Evolutionary conservation across 2,113 vertebrate species (phyloP).

Genomic region (Gadus chalcogrammus): DNA sequence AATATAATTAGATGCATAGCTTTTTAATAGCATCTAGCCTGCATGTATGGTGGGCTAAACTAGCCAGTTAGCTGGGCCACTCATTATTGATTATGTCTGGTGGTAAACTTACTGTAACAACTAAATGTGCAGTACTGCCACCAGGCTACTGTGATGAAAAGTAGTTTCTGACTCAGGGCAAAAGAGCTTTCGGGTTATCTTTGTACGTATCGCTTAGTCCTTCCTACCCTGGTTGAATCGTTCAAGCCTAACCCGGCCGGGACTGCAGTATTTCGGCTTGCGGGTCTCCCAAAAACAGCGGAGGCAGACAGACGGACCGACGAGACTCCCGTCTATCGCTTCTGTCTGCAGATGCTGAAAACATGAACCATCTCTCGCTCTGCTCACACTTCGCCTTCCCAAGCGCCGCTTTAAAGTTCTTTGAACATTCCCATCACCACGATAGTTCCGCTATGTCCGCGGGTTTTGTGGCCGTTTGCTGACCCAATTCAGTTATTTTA

Average conservation of each 20-base stretch:
- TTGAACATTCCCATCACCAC: neutral
- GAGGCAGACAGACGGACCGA: conserved; percentile 32
- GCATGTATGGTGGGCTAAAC: conserved; percentile 34
- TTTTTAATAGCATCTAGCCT: conserved; percentile 1
- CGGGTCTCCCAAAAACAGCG: conserved; percentile 41
- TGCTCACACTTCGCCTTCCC: conserved; percentile 36
- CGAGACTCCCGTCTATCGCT: conserved; percentile 50
- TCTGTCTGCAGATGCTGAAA: conserved; percentile 54
- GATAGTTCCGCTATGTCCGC: neutral
- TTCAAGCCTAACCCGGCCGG: conserved; percentile 34
- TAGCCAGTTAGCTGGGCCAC: conserved; percentile 58
- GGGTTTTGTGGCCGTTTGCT: conserved; percentile 29
- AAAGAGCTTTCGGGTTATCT: conserved; percentile 20
- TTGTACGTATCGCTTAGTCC: conserved; percentile 16
- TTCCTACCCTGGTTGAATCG: conserved; percentile 27
- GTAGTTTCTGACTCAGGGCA: conserved; percentile 42
- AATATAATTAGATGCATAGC: too few species aligned
- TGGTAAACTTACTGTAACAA: conserved; percentile 67
- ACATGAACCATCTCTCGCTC: conserved; percentile 49
- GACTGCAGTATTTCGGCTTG: conserved; percentile 26
- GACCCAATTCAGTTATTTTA: conserved; percentile 67
- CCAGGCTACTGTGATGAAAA: conserved; percentile 33
- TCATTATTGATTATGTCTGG: conserved; percentile 47
- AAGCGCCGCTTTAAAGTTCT: conserved; percentile 9
- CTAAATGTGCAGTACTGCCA: conserved; percentile 50